phyloP scores from a whole-genome alignment of 2,888 invertebrate species.

The Oligia latruncula region DNA sequence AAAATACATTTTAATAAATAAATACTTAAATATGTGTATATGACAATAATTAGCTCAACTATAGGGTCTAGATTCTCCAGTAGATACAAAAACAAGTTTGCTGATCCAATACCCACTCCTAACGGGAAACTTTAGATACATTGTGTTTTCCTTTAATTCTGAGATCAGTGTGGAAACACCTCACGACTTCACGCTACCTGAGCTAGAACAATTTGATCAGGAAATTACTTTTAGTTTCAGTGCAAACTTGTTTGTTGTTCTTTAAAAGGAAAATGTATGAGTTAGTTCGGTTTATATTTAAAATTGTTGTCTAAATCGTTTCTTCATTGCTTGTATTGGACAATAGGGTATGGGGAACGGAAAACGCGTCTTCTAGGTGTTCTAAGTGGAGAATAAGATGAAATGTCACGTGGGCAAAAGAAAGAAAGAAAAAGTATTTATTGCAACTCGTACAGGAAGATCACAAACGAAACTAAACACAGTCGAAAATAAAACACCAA shows the following conservation, averaged over 20 bases:
- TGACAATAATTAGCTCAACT: background rate
- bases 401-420: background rate
- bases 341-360: background rate
- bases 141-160: constrained; percentile 51
- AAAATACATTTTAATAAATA: too few species aligned
- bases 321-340: background rate
- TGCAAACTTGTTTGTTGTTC: constrained; percentile 44
- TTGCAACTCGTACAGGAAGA: too few species aligned
- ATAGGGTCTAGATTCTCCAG: background rate
- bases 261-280: constrained; percentile 48
- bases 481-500: too few species aligned
- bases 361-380: background rate
- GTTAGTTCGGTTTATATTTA: constrained; percentile 25
- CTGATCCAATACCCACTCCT: background rate
- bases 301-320: constrained; percentile 39
- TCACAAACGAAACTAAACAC: too few species aligned
- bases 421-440: too few species aligned
- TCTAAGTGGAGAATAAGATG: background rate
- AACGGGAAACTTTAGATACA: constrained; percentile 36
- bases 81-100: constrained; percentile 13
- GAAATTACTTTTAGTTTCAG: constrained; percentile 58
- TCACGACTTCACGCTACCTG: constrained; percentile 35
- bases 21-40: too few species aligned
- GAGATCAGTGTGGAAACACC: constrained; percentile 42
- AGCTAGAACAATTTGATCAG: constrained; percentile 51